Evolutionary conservation across 2,888 invertebrate genomes (phyloP).

Genomic region (Idaea dimidiata): DNA sequence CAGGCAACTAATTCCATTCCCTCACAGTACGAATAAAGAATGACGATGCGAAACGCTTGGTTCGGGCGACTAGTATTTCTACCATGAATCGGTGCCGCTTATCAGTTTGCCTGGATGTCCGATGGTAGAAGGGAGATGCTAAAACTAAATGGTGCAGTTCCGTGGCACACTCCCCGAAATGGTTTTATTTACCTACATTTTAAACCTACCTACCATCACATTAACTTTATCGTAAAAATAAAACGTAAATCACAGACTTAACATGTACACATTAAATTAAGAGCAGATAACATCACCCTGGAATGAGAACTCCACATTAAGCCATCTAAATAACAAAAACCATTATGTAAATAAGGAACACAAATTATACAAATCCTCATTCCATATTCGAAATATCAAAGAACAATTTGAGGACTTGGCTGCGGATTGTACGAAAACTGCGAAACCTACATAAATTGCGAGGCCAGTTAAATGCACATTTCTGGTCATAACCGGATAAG

Average conservation of each 20-base stretch:
- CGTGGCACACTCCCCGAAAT: too few relatives aligned
- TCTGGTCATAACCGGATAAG: conserved; percentile 32
- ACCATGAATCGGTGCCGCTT: too few relatives aligned
- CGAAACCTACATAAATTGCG: conserved; percentile 29
- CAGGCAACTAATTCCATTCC: too few relatives aligned
- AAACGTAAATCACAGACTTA: background rate
- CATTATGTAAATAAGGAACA: background rate
- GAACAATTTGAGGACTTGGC: conserved; percentile 25
- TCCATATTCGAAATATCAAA: conserved; percentile 4
- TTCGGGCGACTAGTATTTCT: too few relatives aligned
- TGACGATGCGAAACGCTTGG: too few relatives aligned
- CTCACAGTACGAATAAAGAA: too few relatives aligned
- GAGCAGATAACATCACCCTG: background rate
- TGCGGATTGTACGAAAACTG: conserved; percentile 15
- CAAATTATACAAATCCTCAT: conserved; percentile 1
- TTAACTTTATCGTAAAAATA: background rate
- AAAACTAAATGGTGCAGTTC: too few relatives aligned
- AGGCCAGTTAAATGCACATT: conserved; percentile 29
- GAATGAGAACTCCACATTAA: background rate
- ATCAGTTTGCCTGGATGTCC: too few relatives aligned
- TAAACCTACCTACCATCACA: too few relatives aligned
- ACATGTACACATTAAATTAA: background rate
- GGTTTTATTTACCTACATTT: too few relatives aligned
- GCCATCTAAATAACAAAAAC: background rate
- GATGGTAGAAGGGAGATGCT: too few relatives aligned